Conservation (phyloP, 2,113 vertebrate species). For the Saccopteryx bilineata region DNA sequence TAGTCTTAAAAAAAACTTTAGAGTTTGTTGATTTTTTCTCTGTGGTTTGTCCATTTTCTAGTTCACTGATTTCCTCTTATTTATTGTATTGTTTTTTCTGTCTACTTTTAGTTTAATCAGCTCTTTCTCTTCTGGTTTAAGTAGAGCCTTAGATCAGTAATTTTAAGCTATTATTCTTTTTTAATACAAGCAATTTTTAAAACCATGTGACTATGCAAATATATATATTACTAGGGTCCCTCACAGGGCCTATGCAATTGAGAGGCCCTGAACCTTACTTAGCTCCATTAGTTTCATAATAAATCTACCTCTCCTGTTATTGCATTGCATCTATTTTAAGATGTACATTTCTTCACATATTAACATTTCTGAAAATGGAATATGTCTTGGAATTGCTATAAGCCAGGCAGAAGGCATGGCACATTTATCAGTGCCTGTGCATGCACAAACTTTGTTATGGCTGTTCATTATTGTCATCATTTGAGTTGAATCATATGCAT, state of each 20-base stretch:
- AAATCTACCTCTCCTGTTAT: neutral
- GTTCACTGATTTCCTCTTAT: neutral
- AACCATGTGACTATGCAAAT: neutral
- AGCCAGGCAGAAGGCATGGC: neutral
- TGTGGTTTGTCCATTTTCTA: constrained; percentile 9
- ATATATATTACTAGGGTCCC: neutral
- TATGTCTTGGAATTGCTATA: neutral
- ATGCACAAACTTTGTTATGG: neutral
- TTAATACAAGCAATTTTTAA: neutral
- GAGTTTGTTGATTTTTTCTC: constrained; percentile 43
- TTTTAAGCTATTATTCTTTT: neutral
- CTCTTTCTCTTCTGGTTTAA: constrained; percentile 16
- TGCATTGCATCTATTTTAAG: neutral
- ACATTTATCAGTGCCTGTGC: neutral
- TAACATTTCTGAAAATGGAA: neutral
- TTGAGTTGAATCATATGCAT: neutral
- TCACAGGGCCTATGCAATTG: neutral
- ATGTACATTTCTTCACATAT: neutral
- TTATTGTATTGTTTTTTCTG: neutral
- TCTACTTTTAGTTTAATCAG: constrained; percentile 13
- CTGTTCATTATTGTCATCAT: neutral
- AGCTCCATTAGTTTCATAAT: neutral
- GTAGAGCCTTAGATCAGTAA: neutral
- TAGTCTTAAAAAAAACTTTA: neutral
- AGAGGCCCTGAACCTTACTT: neutral